These are phyloP conservation scores for Pterocles gutturalis DNA, from an alignment of 2,113 vertebrate genomes.

Conservation along the genomic window DNA sequence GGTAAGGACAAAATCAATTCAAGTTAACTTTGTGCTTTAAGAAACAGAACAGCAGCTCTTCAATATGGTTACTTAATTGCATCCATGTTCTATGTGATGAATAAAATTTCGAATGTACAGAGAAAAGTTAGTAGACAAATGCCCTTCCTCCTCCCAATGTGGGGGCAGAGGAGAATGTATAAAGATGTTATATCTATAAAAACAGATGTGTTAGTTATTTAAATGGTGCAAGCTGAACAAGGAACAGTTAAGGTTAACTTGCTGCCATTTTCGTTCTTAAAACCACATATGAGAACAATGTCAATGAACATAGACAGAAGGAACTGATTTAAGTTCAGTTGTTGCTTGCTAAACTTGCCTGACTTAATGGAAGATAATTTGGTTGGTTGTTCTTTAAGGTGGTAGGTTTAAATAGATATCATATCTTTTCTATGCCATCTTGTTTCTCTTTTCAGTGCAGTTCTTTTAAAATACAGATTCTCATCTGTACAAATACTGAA, in stretches of 20 bases:
- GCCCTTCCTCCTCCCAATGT: neutral
- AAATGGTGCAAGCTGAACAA: conserved; percentile 35
- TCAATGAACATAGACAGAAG: conserved; percentile 16
- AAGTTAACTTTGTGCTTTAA: neutral
- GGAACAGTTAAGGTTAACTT: conserved; percentile 44
- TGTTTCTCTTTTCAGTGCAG: neutral
- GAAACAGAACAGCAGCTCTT: conserved; percentile 3
- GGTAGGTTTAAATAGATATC: neutral
- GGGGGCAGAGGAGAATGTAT: accelerated
- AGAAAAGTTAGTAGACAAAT: conserved; percentile 37
- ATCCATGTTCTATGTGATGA: conserved; percentile 20
- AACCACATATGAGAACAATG: conserved; percentile 32
- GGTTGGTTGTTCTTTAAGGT: neutral
- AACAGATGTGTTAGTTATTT: conserved; percentile 47
- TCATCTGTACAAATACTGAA: neutral
- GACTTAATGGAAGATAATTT: conserved; percentile 36
- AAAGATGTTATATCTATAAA: conserved; percentile 36
- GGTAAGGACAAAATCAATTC: neutral
- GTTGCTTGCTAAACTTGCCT: conserved; percentile 25
- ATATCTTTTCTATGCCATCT: neutral
- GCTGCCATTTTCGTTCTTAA: conserved; percentile 38
- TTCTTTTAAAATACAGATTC: neutral
- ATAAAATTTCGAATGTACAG: conserved; percentile 6
- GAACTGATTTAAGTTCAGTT: conserved; percentile 20
- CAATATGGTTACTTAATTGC: conserved; percentile 39